Evolutionary conservation across 2,797 vertebrate species (phyloP).

Genomic region (Acipenser oxyrinchus): DNA sequence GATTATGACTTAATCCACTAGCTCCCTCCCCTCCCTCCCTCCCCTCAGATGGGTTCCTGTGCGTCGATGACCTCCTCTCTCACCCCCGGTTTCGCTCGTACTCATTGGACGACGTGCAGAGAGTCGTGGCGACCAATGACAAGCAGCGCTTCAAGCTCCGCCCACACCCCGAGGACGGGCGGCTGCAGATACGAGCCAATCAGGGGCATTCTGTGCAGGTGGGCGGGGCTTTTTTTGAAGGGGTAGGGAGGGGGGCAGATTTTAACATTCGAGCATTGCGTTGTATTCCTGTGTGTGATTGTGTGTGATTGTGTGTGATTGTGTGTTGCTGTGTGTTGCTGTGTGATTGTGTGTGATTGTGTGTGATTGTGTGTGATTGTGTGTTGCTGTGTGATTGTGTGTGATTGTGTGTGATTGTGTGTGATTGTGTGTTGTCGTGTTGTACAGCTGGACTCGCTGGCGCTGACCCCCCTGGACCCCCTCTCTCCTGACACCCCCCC

Average conservation of each 20-base stretch:
- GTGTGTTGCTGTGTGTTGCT: too few relatives aligned
- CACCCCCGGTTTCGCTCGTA: slow-evolving; percentile 64
- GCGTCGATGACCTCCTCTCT: slow-evolving; percentile 60
- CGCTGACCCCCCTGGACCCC: slow-evolving; percentile 55
- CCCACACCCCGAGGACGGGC: slow-evolving; percentile 47
- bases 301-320: too few relatives aligned
- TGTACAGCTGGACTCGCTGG: slow-evolving; percentile 63
- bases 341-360: too few relatives aligned
- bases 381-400: too few relatives aligned
- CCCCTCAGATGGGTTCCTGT: slow-evolving; percentile 73
- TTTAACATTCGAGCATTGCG: background rate
- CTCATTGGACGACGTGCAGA: slow-evolving; percentile 62
- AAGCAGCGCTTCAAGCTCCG: slow-evolving; percentile 74
- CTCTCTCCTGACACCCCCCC: slow-evolving; percentile 56
- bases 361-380: too few relatives aligned
- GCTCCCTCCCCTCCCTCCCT: background rate
- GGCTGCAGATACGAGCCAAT: slow-evolving; percentile 74
- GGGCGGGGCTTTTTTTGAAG: background rate
- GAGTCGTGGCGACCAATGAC: slow-evolving; percentile 63
- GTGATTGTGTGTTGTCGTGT: background rate
- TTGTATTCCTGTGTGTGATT: background rate
- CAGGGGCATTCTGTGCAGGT: slow-evolving; percentile 84
- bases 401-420: too few relatives aligned
- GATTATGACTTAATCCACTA: background rate
- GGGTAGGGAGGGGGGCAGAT: background rate